Evolutionary conservation across 2,113 vertebrate species (phyloP), one percentile per base, ranked within the genome.

Genomic region (Cacatua alba): DNA sequence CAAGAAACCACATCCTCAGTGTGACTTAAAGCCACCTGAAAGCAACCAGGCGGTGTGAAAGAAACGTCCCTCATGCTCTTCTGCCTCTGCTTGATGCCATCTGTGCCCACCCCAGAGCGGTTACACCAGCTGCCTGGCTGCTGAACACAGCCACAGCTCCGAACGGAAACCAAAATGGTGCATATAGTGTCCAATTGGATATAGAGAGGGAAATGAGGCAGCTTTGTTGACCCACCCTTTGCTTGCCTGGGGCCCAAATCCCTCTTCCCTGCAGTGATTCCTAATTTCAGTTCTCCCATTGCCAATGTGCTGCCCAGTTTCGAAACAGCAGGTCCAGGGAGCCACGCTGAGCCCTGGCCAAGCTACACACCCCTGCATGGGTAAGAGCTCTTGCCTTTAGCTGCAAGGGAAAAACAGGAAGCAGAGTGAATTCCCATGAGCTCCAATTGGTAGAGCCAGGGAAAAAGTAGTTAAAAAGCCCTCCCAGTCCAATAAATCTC

Each of bases 341-440:
- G 5, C 41, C 4, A 1, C 0, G 3, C 41, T 51, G 64, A 81
- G 44, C 46, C 53, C 43, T 48, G 43, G 51, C 57, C n/a, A 13
- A 59, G 49, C 49, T 10, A 6, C 24, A 1, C n/a, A n/a, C 1
- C 62, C 33, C 55, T 28, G 39, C 71, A 11, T 0, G 1, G 57
- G 18, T 10, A 8, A 29, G 12, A 79, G n/a, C 68, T 70, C 37
- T 63, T n/a, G 82, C 59, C 7, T 6, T 3, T 29, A 69, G 59
- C 44, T 70, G 46, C 24, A 6, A 28, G 28, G 80, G 49, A 23
- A 37, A 60, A 35, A 3, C 29, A 55, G 86, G 76, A 86, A 83
- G 28, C 39, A 25, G 16, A 52, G 17, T 2, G 5, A 44, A 16
- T 37, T 81, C 55, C 64, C 35, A 49, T n/a, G 43, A 62, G 62